Evolutionary conservation across 2,888 invertebrate genomes (phyloP).

Genomic region (Scaptomyza parva): DNA sequence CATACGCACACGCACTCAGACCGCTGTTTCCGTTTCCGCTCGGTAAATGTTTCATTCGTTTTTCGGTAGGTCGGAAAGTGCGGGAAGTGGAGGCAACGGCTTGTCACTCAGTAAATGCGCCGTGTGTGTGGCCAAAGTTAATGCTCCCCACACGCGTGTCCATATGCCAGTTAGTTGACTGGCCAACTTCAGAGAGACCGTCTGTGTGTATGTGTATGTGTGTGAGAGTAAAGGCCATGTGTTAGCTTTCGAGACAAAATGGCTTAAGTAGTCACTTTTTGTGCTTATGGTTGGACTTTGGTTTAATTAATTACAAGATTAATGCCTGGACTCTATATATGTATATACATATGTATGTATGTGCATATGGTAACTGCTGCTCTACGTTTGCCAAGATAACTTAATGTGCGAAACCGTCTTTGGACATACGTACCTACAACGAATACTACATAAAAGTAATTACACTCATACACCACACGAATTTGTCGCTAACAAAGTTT

Average conservation of each 20-base stretch:
- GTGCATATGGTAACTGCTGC: conserved; percentile 44
- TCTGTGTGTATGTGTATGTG: conserved; percentile 2
- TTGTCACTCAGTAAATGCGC: conserved; percentile 71
- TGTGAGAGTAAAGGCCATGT: conserved; percentile 62
- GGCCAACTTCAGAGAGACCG: conserved; percentile 26
- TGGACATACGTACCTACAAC: conserved; percentile 17
- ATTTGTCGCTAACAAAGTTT: conserved; percentile 50
- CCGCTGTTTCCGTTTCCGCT: conserved; percentile 74
- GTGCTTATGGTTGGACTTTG: conserved; percentile 80
- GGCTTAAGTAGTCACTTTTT: conserved; percentile 81
- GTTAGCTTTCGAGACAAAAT: conserved; percentile 76
- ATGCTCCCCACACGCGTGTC: conserved; percentile 74
- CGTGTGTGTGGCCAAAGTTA: conserved; percentile 68
- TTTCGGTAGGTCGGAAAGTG: conserved; percentile 5
- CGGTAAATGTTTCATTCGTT: conserved; percentile 77
- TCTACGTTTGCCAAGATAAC: conserved; percentile 34
- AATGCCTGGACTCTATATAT: conserved; percentile 57
- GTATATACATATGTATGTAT: not conserved
- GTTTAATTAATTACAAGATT: conserved; percentile 81
- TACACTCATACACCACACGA: conserved; percentile 59
- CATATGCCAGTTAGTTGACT: conserved; percentile 74
- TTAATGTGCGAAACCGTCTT: conserved; percentile 41
- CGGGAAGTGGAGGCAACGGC: conserved; percentile 20
- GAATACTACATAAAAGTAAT: conserved; percentile 51
- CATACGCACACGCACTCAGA: conserved; percentile 8